Evolutionary conservation across 2,797 vertebrate species (phyloP), one percentile per base, ranked within the genome.

Genomic region (Paratrypauchen microcephalus): DNA sequence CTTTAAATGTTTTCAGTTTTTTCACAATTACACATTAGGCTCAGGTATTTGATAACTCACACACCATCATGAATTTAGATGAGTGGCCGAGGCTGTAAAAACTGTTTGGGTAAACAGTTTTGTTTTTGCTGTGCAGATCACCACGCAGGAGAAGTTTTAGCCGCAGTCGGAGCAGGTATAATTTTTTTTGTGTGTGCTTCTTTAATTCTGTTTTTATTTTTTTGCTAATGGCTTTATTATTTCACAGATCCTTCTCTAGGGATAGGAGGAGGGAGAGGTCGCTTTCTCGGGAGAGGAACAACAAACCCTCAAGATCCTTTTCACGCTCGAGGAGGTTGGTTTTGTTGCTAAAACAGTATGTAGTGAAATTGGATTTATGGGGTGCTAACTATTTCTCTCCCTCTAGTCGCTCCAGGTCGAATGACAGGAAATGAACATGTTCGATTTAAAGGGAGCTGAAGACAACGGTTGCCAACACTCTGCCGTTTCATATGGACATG

Each of bases 201-300:
- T 13, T 39, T 2, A 21, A n/a, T 45, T 36, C n/a, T 16, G 1
- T 2, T 52, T 21, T 47, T 9, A 18, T 50, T 65, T 6, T 6
- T 48, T 18, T 18, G 15, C 19, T 50, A 30, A 65, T 26, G 4
- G 4, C 18, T 1, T 23, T 8, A 19, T 55, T 39, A 26, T 65
- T 71, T 72, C 68, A 7, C 80, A 99, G 97, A 92, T 99, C 97
- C 90, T 95, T 98, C 86, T 99, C 97, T 81, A 96, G 97, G 94
- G 97, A 99, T 85, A 95, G 97, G 85, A 97, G 95, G 86, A 96
- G 97, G 95, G 97, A 99, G 86, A 94, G 97, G 79, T 98, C 97
- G 61, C 88, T 96, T 79, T 99, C 97, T 78, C 87, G 96, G 80
- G 97, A 99, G 84, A 97, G 97, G 94, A 99, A 97, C 90, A 96